Percentiles rank a stretch among this genome's conserved stretches.
Conservation (phyloP, 2,797 vertebrate species). For the Chiroxiphia lanceolata region DNA sequence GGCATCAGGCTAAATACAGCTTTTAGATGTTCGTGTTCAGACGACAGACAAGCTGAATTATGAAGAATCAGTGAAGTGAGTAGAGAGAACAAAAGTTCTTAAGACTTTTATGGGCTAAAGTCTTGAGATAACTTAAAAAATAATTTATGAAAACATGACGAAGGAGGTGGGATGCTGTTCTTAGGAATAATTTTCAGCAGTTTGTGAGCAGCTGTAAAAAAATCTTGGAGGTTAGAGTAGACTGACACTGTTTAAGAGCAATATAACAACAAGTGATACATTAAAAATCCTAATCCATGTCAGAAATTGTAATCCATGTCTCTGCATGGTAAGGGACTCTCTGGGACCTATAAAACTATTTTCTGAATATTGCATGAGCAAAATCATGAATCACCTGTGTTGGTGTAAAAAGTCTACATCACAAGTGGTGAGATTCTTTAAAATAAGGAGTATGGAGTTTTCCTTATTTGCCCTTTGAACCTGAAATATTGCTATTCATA, state of each 20-base stretch:
- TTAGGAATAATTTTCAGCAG: not conserved
- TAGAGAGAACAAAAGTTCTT: not conserved
- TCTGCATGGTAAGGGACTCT: not conserved
- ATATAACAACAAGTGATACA: fast-evolving
- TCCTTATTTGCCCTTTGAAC: not conserved
- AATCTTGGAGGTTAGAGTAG: not conserved
- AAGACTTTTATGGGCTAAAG: not conserved
- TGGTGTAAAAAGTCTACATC: not conserved
- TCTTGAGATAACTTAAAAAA: not conserved
- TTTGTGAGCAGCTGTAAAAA: not conserved
- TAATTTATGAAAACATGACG: not conserved
- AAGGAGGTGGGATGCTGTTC: not conserved
- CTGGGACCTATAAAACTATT: not conserved
- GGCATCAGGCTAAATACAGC: not conserved
- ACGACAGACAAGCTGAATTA: not conserved
- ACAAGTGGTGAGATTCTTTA: not conserved
- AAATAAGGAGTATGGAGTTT: not conserved
- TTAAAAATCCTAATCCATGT: not conserved
- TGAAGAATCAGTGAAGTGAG: not conserved
- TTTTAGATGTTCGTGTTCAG: not conserved
- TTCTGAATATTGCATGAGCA: not conserved
- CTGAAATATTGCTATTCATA: not conserved
- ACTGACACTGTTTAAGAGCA: not conserved
- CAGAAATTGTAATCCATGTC: not conserved
- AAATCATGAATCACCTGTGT: not conserved